Evolutionary conservation across 2,113 vertebrate species (phyloP), one percentile per base, ranked within the genome.

Genomic region (Lophochroa leadbeateri): DNA sequence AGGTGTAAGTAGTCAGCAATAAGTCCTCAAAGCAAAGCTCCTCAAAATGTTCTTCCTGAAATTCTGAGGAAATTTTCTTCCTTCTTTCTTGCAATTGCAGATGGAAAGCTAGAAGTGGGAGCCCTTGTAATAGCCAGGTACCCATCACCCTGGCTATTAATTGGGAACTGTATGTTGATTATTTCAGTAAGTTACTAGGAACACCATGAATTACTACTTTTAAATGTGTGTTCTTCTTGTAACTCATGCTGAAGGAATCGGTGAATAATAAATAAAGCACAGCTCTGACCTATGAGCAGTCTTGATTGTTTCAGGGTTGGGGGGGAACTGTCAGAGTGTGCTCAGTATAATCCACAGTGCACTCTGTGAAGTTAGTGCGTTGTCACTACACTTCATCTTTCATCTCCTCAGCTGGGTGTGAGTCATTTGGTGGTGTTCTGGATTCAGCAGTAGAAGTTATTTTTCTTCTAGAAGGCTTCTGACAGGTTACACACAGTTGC

Each of bases 1-100:
- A 86, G 18, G 27, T 65, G 37, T 47, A 37, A 82, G 43, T 39
- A 74, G 25, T 52, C 35, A 72, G 47, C 58, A 39, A 33, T 9
- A 50, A 64, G 9, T 31, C n/a, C 9, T 77, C 58, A 90, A 74
- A 85, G 50, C 49, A 92, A 68, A 94, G 50, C 68, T 83, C 18
- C 60, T 96, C 83, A 70, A 46, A 46, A 63, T n/a, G 47, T 23
- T 81, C 53, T 50, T 90, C 69, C 60, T 81, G 58, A 84, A 91
- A 77, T 91, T 83, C 33, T 17, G 24, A 68, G 23, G n/a, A 41
- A 60, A 52, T 85, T 58, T 52, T 64, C 41, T 82, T 89, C 55
- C 37, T 82, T 78, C 33, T 72, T 19, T 43, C 49, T 39, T 65
- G 47, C 33, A 83, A 46, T 16, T 80, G 33, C 58, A 77, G 13